These are phyloP conservation scores for Caenorhabditis panamensis DNA, from an alignment of 2,888 invertebrate species.

Conservation along the genomic window DNA sequence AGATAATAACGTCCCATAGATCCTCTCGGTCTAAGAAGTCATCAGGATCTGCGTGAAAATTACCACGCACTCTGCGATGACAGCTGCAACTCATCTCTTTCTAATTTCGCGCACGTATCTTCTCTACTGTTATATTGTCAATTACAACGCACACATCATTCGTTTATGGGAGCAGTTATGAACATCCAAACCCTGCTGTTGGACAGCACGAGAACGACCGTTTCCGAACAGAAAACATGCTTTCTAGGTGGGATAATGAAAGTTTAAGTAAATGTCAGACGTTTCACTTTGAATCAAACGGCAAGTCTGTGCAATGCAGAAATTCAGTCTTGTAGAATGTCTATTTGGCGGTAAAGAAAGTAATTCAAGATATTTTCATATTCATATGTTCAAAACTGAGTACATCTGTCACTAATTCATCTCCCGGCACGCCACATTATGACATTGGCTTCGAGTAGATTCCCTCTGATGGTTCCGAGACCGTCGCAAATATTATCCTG, in stretches of 20 bases:
- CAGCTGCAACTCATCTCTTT: conserved; percentile 60
- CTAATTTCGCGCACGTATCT: conserved; percentile 41
- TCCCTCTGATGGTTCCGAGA: background rate
- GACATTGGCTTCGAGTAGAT: background rate
- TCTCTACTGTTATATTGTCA: conserved; percentile 46
- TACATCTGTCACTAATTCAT: conserved; percentile 64
- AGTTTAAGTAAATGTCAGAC: no score
- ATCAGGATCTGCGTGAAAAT: conserved; percentile 46
- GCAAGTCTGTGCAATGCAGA: background rate
- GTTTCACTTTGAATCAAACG: no score
- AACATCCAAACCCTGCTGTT: conserved; percentile 32
- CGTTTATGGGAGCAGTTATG: conserved; percentile 53
- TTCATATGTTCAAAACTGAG: conserved; percentile 31
- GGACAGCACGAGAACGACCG: conserved; percentile 4
- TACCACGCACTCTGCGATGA: conserved; percentile 43
- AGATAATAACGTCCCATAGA: background rate
- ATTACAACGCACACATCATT: conserved; percentile 57
- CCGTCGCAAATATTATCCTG: background rate
- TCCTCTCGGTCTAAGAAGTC: conserved; percentile 1
- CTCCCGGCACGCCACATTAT: conserved; percentile 52
- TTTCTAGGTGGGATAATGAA: no score
- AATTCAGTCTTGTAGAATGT: background rate
- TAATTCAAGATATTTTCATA: no score
- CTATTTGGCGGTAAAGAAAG: no score
- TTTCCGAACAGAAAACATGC: background rate